Percentiles rank a stretch among this genome's conserved stretches.
Evolutionary conservation across 53 echinoderm and acorn worm genomes (phyloP).

Genomic region (Crossaster papposus): DNA sequence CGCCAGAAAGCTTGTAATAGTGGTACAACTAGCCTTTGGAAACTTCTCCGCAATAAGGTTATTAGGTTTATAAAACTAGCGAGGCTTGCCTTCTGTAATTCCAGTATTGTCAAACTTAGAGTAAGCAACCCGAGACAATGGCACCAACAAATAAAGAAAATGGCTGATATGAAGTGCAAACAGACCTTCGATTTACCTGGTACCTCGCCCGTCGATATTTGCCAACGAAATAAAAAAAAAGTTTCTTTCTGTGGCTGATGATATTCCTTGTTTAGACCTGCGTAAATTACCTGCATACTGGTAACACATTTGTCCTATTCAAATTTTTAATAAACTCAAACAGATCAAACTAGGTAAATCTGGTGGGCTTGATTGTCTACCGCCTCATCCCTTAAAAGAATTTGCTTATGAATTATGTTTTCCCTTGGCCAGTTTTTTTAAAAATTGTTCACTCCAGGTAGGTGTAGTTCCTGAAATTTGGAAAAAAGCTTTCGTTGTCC

Average conservation of each 20-base stretch:
- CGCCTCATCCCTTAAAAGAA: constrained; percentile 9
- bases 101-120: not conserved
- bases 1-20: not conserved
- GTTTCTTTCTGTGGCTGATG: constrained; percentile 10
- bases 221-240: constrained; percentile 3
- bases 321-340: constrained; percentile 7
- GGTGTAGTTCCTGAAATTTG: too few relatives aligned
- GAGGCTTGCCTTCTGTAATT: not conserved
- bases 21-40: not conserved
- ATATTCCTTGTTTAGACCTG: constrained; percentile 14
- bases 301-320: not conserved
- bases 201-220: constrained; percentile 1
- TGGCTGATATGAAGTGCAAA: constrained; percentile 7
- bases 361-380: too few relatives aligned
- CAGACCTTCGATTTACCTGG: constrained; percentile 13
- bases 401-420: constrained; percentile 20
- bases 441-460: not conserved
- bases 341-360: not conserved
- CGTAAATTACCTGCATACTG: not conserved
- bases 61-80: constrained; percentile 5
- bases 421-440: not conserved
- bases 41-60: too few relatives aligned
- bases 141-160: too few relatives aligned
- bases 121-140: too few relatives aligned
- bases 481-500: too few relatives aligned